A percentile compares a stretch with the other conserved stretches of the same genome.
These are phyloP conservation scores for Gymnocephalus cernua DNA, from an alignment of 2,113 vertebrate genomes.

Conservation along the genomic window DNA sequence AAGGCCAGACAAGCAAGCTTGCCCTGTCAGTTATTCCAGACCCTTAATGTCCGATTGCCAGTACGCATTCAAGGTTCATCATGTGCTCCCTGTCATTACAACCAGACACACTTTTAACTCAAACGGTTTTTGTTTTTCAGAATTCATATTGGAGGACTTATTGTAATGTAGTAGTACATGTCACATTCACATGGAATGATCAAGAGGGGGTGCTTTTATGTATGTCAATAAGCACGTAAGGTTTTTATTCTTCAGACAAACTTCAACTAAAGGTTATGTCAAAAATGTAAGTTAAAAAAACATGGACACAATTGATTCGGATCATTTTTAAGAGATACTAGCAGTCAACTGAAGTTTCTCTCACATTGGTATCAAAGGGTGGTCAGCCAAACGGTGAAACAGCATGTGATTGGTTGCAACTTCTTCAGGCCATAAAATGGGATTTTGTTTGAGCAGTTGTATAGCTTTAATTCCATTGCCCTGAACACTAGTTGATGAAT, in stretches of 20 bases:
- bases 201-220: background rate
- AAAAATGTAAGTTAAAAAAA: background rate
- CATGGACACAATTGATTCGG: background rate
- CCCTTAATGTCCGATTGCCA: conserved; percentile 3
- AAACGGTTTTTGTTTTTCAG: background rate
- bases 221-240: conserved; percentile 15
- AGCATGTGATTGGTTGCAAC: conserved; percentile 45
- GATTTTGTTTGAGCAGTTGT: conserved; percentile 65
- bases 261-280: background rate
- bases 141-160: no score
- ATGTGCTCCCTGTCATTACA: conserved; percentile 24
- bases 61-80: conserved; percentile 2
- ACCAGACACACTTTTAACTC: conserved; percentile 3
- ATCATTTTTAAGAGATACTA: conserved; percentile 16
- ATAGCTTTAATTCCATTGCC: conserved; percentile 74
- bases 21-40: conserved; percentile 42
- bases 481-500: conserved; percentile 76
- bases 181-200: conserved; percentile 2
- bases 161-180: background rate
- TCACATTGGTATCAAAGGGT: background rate
- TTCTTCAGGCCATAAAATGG: conserved; percentile 48
- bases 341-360: conserved; percentile 4
- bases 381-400: conserved; percentile 25
- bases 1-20: conserved; percentile 43
- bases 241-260: background rate